Evolutionary conservation across 2,888 invertebrate species (phyloP), one percentile per base, ranked within the genome.

Genomic region (Embidobia sp.): DNA sequence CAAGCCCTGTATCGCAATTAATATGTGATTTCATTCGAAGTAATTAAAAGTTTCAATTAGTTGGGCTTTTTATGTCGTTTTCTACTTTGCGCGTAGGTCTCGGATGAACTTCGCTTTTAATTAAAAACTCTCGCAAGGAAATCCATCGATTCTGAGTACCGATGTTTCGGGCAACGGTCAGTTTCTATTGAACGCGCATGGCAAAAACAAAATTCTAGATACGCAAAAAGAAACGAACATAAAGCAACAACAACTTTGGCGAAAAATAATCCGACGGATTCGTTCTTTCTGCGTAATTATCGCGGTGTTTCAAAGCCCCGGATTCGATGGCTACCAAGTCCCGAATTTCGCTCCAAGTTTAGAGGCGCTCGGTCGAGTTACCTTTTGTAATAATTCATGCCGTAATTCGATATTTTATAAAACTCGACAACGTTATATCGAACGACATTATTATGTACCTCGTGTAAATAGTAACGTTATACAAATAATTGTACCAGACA

Each of bases 31-130:
- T 63, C 19, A 19, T 48, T 40, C n/a, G 19, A 35, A 63, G 51
- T 33, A 44, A 64, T 64, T 51, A 31, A 51, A 42, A 51, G 3
- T 49, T 64, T 51, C 42, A 26, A 49, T 37, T 46, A 10, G 19
- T 29, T 59, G n/a, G 19, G 19, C 19, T 42, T 59, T 59, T 59
- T 37, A 22, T 57, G 18, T 29, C 7, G 10, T 11, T 29, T 4
- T n/a, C 16, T 26, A 26, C 6, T 6, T 26, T n/a, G n/a, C n/a
- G n/a, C n/a, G 22, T 22, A 4, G 26, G 10, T 0, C n/a, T 57
- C 10, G 29, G 19, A 29, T 57, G 29, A 31, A 42, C 18, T 40
- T 18, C 26, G 5, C 16, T 42, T 57, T 57, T 31, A 57, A 57
- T 57, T 57, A 8, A 57, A 57, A 57, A 29, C 31, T 11, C 19